These are phyloP conservation scores for Cyrtodaria siliqua DNA, from an alignment of 2,888 invertebrate genomes.

Conservation along the genomic window DNA sequence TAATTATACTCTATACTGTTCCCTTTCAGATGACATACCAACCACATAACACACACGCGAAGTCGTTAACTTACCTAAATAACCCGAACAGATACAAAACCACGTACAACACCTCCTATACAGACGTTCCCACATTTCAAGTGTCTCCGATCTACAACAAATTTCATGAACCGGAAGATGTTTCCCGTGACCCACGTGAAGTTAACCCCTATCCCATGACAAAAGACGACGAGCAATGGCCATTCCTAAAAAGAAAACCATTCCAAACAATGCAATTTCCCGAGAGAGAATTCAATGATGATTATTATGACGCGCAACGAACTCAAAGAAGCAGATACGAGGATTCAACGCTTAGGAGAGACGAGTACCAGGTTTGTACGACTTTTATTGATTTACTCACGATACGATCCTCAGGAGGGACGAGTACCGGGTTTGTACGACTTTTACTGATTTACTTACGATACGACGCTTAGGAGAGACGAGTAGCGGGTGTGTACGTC, in stretches of 20 bases:
- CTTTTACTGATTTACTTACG: too few species aligned
- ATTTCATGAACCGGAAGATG: neutral
- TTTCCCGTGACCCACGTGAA: conserved; percentile 12
- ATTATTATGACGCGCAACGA: neutral
- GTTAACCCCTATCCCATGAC: too few species aligned
- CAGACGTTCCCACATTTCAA: conserved; percentile 28
- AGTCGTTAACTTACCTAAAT: neutral
- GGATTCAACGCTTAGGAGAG: conserved; percentile 20
- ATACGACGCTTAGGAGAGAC: too few species aligned
- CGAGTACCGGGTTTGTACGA: too few species aligned
- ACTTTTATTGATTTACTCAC: too few species aligned
- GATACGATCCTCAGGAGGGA: too few species aligned
- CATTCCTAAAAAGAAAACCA: conserved; percentile 5
- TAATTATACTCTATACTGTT: too few species aligned
- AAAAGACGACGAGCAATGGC: too few species aligned
- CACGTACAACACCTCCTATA: conserved; percentile 37
- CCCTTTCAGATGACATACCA: too few species aligned
- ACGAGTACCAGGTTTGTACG: conserved; percentile 23
- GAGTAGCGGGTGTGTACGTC: too few species aligned
- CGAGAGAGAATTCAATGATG: neutral
- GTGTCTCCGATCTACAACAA: conserved; percentile 38
- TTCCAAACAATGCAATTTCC: neutral
- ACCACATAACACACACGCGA: too few species aligned
- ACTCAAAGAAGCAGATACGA: conserved; percentile 19
- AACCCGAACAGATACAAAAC: conserved; percentile 24